A percentile compares a stretch with the other conserved stretches of the same genome.
These are phyloP conservation scores for Ginglymostoma cirratum DNA, from an alignment of 2,113 vertebrate species.

Conservation along the genomic window DNA sequence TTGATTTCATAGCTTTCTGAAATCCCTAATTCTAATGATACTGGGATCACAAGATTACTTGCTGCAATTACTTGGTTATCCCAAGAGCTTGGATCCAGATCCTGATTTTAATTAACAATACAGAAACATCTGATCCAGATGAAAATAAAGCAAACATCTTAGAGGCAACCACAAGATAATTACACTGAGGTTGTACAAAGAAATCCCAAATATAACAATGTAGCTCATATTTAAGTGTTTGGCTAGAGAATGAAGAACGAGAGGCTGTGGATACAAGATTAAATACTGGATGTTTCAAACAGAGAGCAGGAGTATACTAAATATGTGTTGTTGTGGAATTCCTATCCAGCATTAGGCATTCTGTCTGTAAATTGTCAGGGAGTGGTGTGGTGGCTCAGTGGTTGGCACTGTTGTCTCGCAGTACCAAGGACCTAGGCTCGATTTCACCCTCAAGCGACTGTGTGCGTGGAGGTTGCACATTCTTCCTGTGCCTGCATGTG, in stretches of 20 bases:
- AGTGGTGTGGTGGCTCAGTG: too few relatives aligned
- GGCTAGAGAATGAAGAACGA: background rate
- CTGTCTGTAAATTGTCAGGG: background rate
- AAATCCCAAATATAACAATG: background rate
- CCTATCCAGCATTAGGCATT: background rate
- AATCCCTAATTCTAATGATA: background rate
- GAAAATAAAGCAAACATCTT: background rate
- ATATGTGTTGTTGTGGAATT: background rate
- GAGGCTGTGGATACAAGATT: background rate
- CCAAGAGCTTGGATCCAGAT: background rate
- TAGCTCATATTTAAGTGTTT: background rate
- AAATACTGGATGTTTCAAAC: background rate
- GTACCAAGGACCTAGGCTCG: too few relatives aligned
- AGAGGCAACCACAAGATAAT: background rate
- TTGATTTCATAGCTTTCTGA: background rate
- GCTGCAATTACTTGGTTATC: background rate
- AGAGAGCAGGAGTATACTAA: background rate
- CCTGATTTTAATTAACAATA: background rate
- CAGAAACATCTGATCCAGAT: background rate
- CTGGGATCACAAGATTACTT: background rate
- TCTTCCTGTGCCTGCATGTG: too few relatives aligned
- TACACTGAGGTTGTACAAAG: background rate
- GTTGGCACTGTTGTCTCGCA: too few relatives aligned
- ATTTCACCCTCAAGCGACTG: too few relatives aligned
- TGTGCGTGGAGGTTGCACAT: too few relatives aligned